These are phyloP conservation scores for Matsumurasca onukii DNA, from an alignment of 1,140 invertebrate genomes.

Conservation along the genomic window DNA sequence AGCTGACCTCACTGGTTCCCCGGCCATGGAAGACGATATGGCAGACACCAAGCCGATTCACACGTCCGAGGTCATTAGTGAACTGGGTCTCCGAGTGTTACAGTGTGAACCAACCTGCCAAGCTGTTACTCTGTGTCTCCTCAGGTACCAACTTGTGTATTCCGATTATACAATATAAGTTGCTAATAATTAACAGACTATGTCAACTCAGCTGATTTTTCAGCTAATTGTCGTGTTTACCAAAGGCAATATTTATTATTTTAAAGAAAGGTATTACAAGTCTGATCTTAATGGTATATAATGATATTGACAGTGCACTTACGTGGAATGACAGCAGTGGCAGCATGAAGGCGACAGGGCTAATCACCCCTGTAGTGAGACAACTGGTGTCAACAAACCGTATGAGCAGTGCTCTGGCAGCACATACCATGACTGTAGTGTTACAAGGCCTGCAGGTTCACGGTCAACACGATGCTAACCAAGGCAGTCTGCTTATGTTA, in stretches of 20 bases:
- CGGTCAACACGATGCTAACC: conserved; percentile 84
- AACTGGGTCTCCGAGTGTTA: conserved; percentile 67
- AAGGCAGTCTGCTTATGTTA: conserved; percentile 50
- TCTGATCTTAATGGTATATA: too few relatives aligned
- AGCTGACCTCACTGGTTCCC: conserved; percentile 40
- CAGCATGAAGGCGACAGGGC: conserved; percentile 70
- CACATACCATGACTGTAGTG: conserved; percentile 68
- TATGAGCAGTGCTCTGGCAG: conserved; percentile 62
- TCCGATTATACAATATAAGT: too few relatives aligned
- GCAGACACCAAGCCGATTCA: conserved; percentile 56
- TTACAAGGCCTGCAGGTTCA: conserved; percentile 74
- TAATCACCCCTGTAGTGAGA: conserved; percentile 67
- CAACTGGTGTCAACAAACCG: conserved; percentile 59
- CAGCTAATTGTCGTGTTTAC: neutral
- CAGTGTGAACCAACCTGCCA: conserved; percentile 63
- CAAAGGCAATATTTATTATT: too few relatives aligned
- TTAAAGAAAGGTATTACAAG: too few relatives aligned
- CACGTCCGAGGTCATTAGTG: conserved; percentile 67
- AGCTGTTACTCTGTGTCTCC: conserved; percentile 61
- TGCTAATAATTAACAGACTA: neutral
- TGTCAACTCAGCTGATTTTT: neutral
- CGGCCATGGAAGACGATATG: conserved; percentile 65
- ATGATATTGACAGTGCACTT: conserved; percentile 59
- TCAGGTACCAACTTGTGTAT: conserved; percentile 57
- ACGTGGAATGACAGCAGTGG: conserved; percentile 83